phyloP scores from a whole-genome alignment of 92 coral and sea anemone species.

The Umimayanthus kanabou region DNA sequence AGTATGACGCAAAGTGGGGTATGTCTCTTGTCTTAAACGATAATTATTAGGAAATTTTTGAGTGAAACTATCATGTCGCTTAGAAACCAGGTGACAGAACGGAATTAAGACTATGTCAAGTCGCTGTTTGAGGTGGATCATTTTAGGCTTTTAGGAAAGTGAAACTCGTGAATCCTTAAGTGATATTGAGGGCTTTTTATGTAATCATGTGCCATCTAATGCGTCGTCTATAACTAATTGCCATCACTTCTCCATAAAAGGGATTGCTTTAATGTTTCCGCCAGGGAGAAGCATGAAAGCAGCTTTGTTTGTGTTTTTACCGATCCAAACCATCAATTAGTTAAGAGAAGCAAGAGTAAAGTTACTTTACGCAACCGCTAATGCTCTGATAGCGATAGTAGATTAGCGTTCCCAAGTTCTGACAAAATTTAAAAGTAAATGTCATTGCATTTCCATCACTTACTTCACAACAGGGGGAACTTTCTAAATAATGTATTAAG shows the following conservation, averaged over 20 bases:
- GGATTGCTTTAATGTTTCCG: conserved; percentile 39
- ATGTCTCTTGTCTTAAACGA: background rate
- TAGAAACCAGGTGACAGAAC: background rate
- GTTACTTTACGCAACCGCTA: background rate
- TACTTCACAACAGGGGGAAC: background rate
- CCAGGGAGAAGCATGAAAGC: conserved; percentile 24
- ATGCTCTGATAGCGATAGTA: background rate
- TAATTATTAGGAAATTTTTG: background rate
- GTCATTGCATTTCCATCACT: background rate
- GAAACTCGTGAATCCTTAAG: conserved; percentile 20
- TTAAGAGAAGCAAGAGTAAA: background rate
- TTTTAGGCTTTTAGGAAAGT: conserved; percentile 28
- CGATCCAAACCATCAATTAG: conserved; percentile 30
- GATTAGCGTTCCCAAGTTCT: background rate
- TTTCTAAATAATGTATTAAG: background rate
- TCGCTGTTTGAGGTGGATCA: conserved; percentile 1
- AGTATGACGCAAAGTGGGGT: background rate
- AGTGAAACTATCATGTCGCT: background rate
- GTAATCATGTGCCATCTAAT: conserved; percentile 30
- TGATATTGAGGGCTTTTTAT: conserved; percentile 21
- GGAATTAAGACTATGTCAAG: background rate
- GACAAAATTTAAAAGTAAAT: too few species aligned
- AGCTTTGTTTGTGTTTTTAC: conserved; percentile 38
- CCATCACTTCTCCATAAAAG: conserved; percentile 13
- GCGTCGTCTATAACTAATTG: conserved; percentile 11